These are phyloP conservation scores for Smittia aterrima DNA, from an alignment of 2,888 invertebrate species.

Conservation along the genomic window DNA sequence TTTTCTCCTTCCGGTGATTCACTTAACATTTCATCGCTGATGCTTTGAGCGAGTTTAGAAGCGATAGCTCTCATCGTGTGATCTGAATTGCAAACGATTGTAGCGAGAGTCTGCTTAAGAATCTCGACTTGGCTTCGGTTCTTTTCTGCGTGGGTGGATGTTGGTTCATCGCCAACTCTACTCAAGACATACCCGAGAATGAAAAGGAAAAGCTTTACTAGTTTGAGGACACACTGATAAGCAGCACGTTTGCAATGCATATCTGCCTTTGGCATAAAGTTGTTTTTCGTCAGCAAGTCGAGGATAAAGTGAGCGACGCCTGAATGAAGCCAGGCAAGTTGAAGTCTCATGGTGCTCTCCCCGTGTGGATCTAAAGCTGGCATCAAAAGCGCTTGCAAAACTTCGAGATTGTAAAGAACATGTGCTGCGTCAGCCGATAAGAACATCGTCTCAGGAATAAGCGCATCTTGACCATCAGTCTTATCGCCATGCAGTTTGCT, in stretches of 20 bases:
- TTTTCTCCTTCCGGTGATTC: constrained; percentile 56
- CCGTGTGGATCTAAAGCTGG: constrained; percentile 81
- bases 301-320: constrained; percentile 64
- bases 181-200: constrained; percentile 80
- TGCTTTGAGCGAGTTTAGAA: constrained; percentile 74
- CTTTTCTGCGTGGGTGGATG: constrained; percentile 49
- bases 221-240: constrained; percentile 80
- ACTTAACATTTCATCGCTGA: constrained; percentile 67
- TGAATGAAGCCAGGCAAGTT: constrained; percentile 63
- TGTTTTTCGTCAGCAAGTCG: constrained; percentile 80
- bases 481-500: constrained; percentile 38
- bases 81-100: constrained; percentile 78
- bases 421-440: constrained; percentile 70
- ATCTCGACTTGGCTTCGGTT: constrained; percentile 59
- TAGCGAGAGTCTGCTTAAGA: constrained; percentile 79
- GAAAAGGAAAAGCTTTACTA: constrained; percentile 84
- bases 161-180: constrained; percentile 58
- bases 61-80: constrained; percentile 81
- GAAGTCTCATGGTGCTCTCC: constrained; percentile 62
- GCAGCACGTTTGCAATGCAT: constrained; percentile 74
- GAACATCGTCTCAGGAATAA: constrained; percentile 63
- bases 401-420: constrained; percentile 74
- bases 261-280: constrained; percentile 77
- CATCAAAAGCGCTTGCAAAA: constrained; percentile 87
- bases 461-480: constrained; percentile 39